These are phyloP conservation scores for Colletes latitarsis DNA, from an alignment of 1,140 invertebrate species.

Conservation along the genomic window DNA sequence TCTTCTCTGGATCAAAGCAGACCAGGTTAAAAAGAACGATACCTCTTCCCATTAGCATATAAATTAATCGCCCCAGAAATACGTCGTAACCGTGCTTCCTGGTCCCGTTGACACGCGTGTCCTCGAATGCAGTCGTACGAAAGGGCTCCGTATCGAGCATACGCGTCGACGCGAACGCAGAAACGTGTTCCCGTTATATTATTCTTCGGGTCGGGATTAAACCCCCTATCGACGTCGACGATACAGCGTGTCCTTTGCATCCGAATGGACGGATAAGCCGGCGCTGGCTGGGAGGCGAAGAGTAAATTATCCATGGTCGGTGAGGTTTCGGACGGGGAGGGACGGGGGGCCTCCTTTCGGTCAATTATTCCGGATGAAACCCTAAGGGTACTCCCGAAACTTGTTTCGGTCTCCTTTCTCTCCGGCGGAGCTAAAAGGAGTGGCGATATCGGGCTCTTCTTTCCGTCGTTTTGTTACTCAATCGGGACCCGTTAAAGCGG, in stretches of 20 bases:
- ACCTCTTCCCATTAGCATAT: constrained; percentile 10
- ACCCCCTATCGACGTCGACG: not conserved
- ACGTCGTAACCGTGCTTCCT: not conserved
- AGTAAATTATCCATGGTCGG: constrained; percentile 60
- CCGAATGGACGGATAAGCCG: constrained; percentile 51
- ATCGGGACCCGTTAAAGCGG: constrained; percentile 31
- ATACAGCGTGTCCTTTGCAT: constrained; percentile 48
- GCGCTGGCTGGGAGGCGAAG: constrained; percentile 22
- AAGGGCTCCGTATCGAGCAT: not conserved
- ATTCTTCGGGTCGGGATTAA: constrained; percentile 5
- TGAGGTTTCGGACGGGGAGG: not conserved
- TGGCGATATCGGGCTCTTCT: constrained; percentile 45
- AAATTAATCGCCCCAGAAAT: constrained; percentile 6
- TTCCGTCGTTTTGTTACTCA: constrained; percentile 20
- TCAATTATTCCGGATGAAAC: constrained; percentile 61
- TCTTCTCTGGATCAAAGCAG: too few species aligned
- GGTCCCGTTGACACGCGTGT: not conserved
- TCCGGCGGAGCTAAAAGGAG: constrained; percentile 18
- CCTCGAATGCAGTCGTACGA: not conserved
- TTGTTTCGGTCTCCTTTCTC: constrained; percentile 59
- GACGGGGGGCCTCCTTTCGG: constrained; percentile 22
- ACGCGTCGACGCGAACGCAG: not conserved
- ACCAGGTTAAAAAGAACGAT: not conserved
- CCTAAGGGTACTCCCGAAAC: constrained; percentile 62
- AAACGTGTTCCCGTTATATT: not conserved